Evolutionary conservation across 2,888 invertebrate species (phyloP).

Genomic region (Parochlus steinenii): DNA sequence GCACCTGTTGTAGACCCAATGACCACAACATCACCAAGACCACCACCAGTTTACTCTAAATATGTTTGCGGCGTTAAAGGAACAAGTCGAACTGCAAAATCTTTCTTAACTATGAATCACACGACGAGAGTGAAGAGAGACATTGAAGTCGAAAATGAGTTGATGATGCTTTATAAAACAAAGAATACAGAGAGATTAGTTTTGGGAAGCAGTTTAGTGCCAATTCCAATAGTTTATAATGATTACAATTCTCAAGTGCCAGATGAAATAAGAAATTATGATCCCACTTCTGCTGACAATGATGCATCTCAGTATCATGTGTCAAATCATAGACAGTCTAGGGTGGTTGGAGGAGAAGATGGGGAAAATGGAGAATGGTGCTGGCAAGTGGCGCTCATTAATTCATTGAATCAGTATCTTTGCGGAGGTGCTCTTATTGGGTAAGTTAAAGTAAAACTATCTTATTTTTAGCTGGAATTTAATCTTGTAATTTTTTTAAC

Average conservation of each 20-base stretch:
- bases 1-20: constrained; percentile 18
- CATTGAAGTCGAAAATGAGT: constrained; percentile 5
- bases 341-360: constrained; percentile 82
- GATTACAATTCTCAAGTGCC: constrained; percentile 4
- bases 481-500: no score
- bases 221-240: constrained; percentile 23
- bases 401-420: constrained; percentile 82
- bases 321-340: constrained; percentile 19
- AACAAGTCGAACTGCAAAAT: constrained; percentile 36
- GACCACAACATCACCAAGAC: constrained; percentile 40
- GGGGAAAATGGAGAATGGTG: constrained; percentile 88
- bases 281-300: constrained; percentile 1
- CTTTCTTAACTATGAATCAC: constrained; percentile 10
- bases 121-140: constrained; percentile 1
- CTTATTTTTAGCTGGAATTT: background rate
- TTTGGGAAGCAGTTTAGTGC: constrained; percentile 27
- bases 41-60: constrained; percentile 65
- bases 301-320: no score
- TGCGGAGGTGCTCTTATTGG: constrained; percentile 87
- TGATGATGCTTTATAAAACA: constrained; percentile 14
- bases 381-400: constrained; percentile 88
- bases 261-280: background rate
- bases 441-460: background rate
- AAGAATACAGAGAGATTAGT: constrained; percentile 27
- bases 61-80: constrained; percentile 90